Evolutionary conservation across 2,888 invertebrate genomes (phyloP).

Genomic region (Alsophila aescularia): DNA sequence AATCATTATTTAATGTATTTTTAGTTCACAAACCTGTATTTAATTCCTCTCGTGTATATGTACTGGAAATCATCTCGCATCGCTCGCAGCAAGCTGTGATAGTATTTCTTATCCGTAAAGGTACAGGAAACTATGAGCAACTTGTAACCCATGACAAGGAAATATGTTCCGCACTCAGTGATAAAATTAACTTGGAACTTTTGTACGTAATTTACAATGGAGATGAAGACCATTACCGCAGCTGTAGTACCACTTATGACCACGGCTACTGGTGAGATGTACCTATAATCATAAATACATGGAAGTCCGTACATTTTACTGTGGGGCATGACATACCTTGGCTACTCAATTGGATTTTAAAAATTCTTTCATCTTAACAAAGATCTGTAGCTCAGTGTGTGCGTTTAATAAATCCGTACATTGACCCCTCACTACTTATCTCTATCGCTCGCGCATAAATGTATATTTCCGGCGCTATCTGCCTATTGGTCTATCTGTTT

Average conservation of each 20-base stretch:
- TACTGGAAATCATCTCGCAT: conserved; percentile 25
- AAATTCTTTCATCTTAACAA: too few relatives aligned
- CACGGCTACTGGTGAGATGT: conserved; percentile 1
- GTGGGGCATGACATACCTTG: too few relatives aligned
- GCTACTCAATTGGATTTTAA: too few relatives aligned
- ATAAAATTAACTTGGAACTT: conserved; percentile 12
- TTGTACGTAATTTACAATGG: neutral
- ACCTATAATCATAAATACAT: conserved; percentile 7
- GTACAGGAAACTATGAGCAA: conserved; percentile 13
- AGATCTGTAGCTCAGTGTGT: too few relatives aligned
- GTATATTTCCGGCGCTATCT: too few relatives aligned
- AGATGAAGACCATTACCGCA: neutral
- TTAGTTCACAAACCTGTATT: conserved; percentile 22
- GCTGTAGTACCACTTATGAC: neutral
- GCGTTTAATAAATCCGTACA: too few relatives aligned
- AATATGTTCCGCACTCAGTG: conserved; percentile 26
- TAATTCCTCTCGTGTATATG: conserved; percentile 20
- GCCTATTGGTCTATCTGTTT: too few relatives aligned
- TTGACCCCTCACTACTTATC: too few relatives aligned
- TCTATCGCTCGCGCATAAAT: too few relatives aligned
- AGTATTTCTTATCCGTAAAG: conserved; percentile 5
- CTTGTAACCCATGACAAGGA: conserved; percentile 23
- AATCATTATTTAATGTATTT: too few relatives aligned
- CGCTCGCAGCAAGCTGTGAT: conserved; percentile 11
- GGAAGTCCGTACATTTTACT: too few relatives aligned